Evolutionary conservation across 2,888 invertebrate genomes (phyloP).

Genomic region (Stenotaenia linearis): DNA sequence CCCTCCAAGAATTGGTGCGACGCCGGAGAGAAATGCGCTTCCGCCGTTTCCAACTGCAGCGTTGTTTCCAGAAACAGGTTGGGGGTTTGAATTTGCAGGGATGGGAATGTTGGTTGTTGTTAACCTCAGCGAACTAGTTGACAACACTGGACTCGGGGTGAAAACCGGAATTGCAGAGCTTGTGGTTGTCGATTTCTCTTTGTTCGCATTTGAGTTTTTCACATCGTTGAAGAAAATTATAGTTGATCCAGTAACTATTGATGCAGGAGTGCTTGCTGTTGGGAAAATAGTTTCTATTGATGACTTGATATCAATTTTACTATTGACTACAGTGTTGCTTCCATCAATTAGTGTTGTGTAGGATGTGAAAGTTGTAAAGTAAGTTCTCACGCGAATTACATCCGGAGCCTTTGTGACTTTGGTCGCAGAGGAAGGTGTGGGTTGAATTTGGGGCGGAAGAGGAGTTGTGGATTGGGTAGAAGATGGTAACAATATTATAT

Average conservation of each 20-base stretch:
- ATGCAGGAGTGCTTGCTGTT: not conserved
- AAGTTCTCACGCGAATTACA: slow-evolving; percentile 36
- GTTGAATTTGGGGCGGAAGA: not conserved
- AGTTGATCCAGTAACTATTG: slow-evolving; percentile 30
- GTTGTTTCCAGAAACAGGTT: not conserved
- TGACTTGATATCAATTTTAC: slow-evolving; percentile 6
- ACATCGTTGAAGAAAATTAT: slow-evolving; percentile 35
- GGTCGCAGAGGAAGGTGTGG: not conserved
- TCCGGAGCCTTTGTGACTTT: not conserved
- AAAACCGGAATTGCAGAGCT: not conserved
- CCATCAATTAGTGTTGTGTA: slow-evolving; percentile 41
- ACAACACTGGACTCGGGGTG: not conserved
- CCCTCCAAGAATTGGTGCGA: slow-evolving; percentile 33
- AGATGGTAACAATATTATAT: not conserved
- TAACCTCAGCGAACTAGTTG: not conserved
- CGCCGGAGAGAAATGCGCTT: slow-evolving; percentile 21
- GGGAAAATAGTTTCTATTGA: slow-evolving; percentile 12
- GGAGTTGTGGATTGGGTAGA: not conserved
- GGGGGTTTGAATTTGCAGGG: not conserved
- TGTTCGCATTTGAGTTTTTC: not conserved
- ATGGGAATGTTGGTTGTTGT: not conserved
- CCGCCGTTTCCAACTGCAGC: not conserved
- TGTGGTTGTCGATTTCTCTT: not conserved
- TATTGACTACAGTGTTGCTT: slow-evolving; percentile 38
- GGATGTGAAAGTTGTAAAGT: slow-evolving; percentile 40